Conservation (phyloP, 2,113 vertebrate species). For the Scatophagus argus region DNA sequence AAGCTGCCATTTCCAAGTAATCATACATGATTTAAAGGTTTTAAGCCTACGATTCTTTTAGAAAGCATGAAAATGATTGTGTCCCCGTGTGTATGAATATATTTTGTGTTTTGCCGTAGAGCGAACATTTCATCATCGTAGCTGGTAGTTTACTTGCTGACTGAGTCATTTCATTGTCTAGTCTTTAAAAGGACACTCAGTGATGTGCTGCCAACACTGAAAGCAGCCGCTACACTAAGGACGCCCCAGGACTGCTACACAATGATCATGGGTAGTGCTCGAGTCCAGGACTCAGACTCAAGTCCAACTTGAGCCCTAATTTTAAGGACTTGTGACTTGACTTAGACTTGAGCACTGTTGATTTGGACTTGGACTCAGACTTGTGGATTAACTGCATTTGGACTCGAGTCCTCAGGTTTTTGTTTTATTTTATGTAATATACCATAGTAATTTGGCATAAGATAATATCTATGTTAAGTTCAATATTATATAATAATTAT, state of each 20-base stretch:
- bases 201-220: constrained; percentile 25
- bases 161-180: constrained; percentile 23
- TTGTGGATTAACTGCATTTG: too few species aligned
- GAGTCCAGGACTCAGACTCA: too few species aligned
- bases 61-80: constrained; percentile 72
- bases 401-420: too few species aligned
- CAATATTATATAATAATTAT: too few species aligned
- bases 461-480: too few species aligned
- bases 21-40: constrained; percentile 32
- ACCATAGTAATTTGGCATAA: too few species aligned
- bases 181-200: constrained; percentile 6
- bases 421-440: too few species aligned
- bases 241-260: not conserved
- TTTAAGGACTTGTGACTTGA: too few species aligned
- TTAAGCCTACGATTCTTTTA: constrained; percentile 19
- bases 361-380: too few species aligned
- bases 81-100: constrained; percentile 36
- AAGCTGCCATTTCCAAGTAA: constrained; percentile 56
- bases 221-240: too few species aligned
- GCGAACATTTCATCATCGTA: constrained; percentile 9
- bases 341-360: too few species aligned
- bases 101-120: constrained; percentile 27
- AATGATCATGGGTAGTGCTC: not conserved
- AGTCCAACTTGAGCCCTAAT: too few species aligned
- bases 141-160: constrained; percentile 18